Percentiles rank a stretch among this genome's conserved stretches.
Evolutionary conservation across 2,888 invertebrate species (phyloP).

Genomic region (Chymomyza amoena): DNA sequence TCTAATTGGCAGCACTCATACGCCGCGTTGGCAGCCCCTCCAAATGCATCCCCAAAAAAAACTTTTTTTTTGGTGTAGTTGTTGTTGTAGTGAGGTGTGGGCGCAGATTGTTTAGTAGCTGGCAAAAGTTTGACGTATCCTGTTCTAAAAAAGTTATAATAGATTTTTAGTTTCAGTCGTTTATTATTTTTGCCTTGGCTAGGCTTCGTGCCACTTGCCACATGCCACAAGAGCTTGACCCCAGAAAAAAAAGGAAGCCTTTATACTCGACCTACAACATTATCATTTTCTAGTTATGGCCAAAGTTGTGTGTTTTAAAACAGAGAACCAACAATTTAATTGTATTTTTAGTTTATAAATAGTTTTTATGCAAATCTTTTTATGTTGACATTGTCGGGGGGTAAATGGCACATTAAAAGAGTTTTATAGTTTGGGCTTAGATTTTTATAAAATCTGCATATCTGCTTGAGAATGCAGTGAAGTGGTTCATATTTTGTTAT

Average conservation of each 20-base stretch:
- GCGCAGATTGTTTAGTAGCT: not conserved
- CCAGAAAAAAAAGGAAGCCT: not conserved
- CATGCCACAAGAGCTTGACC: slow-evolving; percentile 8
- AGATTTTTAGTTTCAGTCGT: slow-evolving; percentile 66
- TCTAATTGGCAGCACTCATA: slow-evolving; percentile 66
- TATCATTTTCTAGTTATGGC: slow-evolving; percentile 58
- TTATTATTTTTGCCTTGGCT: slow-evolving; percentile 45
- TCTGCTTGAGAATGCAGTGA: not conserved
- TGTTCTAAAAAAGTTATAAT: slow-evolving; percentile 62
- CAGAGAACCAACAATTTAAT: slow-evolving; percentile 7
- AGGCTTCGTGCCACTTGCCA: not conserved
- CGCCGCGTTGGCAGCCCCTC: slow-evolving; percentile 37
- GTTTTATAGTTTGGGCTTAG: not conserved
- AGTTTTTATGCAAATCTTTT: not conserved
- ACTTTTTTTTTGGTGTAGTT: slow-evolving; percentile 31
- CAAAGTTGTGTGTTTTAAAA: slow-evolving; percentile 41
- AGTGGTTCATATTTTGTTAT: no score
- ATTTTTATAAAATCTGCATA: not conserved
- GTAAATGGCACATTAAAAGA: not conserved
- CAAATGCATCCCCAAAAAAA: slow-evolving; percentile 11
- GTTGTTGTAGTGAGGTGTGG: not conserved
- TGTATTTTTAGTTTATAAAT: not conserved
- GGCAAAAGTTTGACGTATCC: slow-evolving; percentile 47
- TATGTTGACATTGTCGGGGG: not conserved
- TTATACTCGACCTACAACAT: slow-evolving; percentile 12